A percentile compares a stretch with the other conserved stretches of the same genome.
phyloP scores from a whole-genome alignment of 1,140 invertebrate genomes.

The Lucilia cuprina region DNA sequence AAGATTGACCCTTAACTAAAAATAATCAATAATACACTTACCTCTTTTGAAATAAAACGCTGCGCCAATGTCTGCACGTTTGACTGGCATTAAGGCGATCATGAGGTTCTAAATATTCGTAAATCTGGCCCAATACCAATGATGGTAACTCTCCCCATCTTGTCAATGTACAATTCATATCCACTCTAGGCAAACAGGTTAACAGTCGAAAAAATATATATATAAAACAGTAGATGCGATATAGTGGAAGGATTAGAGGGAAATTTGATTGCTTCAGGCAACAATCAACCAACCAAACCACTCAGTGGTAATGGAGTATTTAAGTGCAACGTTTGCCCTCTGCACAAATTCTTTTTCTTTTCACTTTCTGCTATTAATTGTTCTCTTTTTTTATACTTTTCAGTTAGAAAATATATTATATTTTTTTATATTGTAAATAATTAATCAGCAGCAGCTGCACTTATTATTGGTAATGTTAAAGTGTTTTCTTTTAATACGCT shows the following conservation, averaged over 20 bases:
- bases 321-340: not conserved
- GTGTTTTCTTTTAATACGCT: not conserved
- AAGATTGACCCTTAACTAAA: no score
- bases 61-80: constrained; percentile 56
- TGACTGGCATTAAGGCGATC: constrained; percentile 52
- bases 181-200: not conserved
- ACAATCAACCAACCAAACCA: no score
- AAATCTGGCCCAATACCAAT: constrained; percentile 56
- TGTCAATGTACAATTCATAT: constrained; percentile 30
- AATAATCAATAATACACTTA: constrained; percentile 42
- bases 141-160: constrained; percentile 56
- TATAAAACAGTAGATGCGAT: no score
- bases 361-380: not conserved
- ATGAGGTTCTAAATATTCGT: constrained; percentile 49
- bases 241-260: not conserved
- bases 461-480: no score
- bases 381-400: not conserved
- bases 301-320: not conserved
- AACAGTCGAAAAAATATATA: not conserved
- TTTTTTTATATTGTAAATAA: not conserved
- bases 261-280: no score
- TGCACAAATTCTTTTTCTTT: not conserved
- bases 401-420: not conserved
- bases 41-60: constrained; percentile 58
- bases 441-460: constrained; percentile 1